Base-by-base conservation (phyloP, 2,888 invertebrate genomes). In the Protonemura montana region DNA sequence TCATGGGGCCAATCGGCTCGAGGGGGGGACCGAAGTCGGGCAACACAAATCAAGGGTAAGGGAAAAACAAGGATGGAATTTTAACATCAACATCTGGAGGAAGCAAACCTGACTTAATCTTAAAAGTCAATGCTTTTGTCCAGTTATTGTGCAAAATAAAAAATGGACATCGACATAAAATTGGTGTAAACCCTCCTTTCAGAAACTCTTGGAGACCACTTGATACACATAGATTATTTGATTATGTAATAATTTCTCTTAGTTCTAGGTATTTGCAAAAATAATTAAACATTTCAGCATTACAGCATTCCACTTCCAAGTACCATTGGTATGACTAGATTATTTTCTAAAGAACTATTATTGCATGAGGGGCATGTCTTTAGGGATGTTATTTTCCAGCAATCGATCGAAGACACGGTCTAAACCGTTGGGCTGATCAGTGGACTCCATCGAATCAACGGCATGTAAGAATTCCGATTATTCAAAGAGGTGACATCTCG, bases 401-500 rank as follows among this genome's bases (percentile, higher is more conserved):
- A 25, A 41, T 82, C 26, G 82, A 82, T 41, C 30, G 82, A 41
- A 35, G 82, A 35, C 82, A 82, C 41, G 82, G 82, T 35, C 35
- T 82, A 42, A 82, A 82, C 41, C 82, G 82, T 82, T 82, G 82
- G 82, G 30, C 82, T 41, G 82, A 82, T 41, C 82, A 82, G 41
- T 82, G 82, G 82, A 82, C 41, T 25, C 82, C 82, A 25, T 35
- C 82, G 25, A 82, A 41, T 42, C 82, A 35, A n/a, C 82, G 82
- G 26, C 82, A 82, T 35, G 82, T 82, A 26, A 35, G 82, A 41
- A 82, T 82, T 82, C 82, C 82, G 42, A 26, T 82, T 26, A 41
- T 82, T 30, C 82, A 82, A 59, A 83, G 87, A 78, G 87, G 87
- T 82, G 87, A 87, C 78, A 86, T 87, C 78, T 78, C 78, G 80